These are phyloP conservation scores for Ariolimax columbianus DNA, from an alignment of 2,888 invertebrate species.

Conservation along the genomic window DNA sequence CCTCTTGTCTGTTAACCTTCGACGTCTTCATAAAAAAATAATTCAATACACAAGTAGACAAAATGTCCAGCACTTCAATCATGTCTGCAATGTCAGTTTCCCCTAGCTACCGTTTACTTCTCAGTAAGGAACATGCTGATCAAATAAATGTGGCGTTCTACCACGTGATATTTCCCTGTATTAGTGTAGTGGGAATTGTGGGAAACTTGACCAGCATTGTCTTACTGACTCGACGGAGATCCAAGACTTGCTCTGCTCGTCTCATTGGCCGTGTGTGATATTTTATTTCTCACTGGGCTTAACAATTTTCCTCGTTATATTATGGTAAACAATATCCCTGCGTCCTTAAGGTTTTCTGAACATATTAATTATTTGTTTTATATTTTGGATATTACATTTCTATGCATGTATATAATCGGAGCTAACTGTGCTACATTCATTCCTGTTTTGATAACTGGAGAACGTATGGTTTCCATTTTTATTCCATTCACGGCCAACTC, in stretches of 20 bases:
- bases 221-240: background rate
- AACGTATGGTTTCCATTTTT: background rate
- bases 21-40: no score
- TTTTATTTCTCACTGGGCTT: background rate
- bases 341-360: background rate
- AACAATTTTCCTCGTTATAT: background rate
- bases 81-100: no score
- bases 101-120: no score
- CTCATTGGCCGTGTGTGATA: conserved; percentile 11
- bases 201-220: background rate
- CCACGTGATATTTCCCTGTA: background rate
- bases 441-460: conserved; percentile 8
- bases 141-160: background rate
- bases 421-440: background rate
- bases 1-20: no score
- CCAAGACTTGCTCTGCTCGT: conserved; percentile 22
- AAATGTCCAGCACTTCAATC: no score
- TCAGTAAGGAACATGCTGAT: background rate
- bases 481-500: background rate
- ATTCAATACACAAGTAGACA: no score
- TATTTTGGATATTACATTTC: background rate
- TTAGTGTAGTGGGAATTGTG: background rate
- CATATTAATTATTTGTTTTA: background rate
- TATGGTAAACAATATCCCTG: background rate
- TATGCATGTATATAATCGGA: background rate